These are phyloP conservation scores for Leptinotarsa defecta DNA, from an alignment of 1,140 invertebrate species.

Conservation along the genomic window DNA sequence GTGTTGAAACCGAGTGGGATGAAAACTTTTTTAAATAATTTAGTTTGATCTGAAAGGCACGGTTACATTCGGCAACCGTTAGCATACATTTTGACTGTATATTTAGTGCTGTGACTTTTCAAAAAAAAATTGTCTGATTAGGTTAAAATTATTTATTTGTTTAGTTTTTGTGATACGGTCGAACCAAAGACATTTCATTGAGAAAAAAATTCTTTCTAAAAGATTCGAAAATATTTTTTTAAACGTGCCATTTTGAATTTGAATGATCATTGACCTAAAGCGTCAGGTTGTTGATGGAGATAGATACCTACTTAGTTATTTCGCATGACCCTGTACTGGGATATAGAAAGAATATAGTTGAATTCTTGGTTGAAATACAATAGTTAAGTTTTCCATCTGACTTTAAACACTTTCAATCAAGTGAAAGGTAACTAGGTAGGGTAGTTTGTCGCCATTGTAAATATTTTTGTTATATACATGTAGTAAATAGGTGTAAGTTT, in stretches of 20 bases:
- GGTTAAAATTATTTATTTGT: constrained; percentile 52
- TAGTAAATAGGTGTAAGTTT: constrained; percentile 39
- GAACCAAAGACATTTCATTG: constrained; percentile 52
- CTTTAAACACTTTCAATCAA: constrained; percentile 6
- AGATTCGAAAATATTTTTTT: constrained; percentile 49
- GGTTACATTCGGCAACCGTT: constrained; percentile 47
- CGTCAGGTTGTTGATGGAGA: constrained; percentile 24
- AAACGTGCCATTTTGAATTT: constrained; percentile 49
- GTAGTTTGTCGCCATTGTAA: constrained; percentile 37
- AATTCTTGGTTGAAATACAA: background rate
- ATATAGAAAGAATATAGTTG: constrained; percentile 1
- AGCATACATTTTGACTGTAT: constrained; percentile 54
- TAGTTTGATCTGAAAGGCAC: constrained; percentile 52
- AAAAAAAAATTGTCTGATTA: constrained; percentile 51
- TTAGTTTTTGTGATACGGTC: constrained; percentile 52
- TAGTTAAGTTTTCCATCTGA: constrained; percentile 26
- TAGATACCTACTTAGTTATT: constrained; percentile 8
- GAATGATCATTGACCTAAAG: constrained; percentile 26
- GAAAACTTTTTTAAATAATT: constrained; percentile 21
- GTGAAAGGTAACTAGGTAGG: constrained; percentile 30
- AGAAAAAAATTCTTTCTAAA: constrained; percentile 39
- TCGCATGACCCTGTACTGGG: background rate
- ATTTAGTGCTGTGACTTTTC: constrained; percentile 55
- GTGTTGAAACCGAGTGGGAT: background rate
- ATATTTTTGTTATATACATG: constrained; percentile 39